Base-by-base conservation (phyloP, 2,888 invertebrate species). In the Amblyjoppa fuscipennis region DNA sequence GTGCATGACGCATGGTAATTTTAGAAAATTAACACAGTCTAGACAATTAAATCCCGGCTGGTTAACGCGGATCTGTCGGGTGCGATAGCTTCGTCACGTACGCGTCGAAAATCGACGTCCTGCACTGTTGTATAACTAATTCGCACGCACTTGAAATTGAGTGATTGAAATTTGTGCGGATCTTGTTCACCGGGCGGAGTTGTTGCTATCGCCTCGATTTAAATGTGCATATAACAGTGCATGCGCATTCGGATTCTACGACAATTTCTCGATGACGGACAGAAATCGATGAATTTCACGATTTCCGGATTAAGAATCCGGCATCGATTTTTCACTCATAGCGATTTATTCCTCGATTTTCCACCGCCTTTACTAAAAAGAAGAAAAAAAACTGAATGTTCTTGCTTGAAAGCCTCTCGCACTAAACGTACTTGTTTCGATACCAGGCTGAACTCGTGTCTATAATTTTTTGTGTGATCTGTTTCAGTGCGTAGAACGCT, bases 401-500 rank as follows among this genome's bases (percentile, higher is more conserved):
- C 41, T 41, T 70, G 53, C 85, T 85, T 85, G 71, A 73, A 59
- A 45, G 74, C 71, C 66, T 83, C 75, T 68, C 34, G 78, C 81
- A 45, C 80, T 51, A 80, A 45, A n/a, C 11, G n/a, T 1, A 68
- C 13, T 16, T 45, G 9, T 20, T 53, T 34, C 28, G 16, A 2
- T 45, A 16, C 51, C 73, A 45, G 68, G 28, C 69, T 51, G 31
- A 69, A 61, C 20, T 45, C 61, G 74, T 16, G 38, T 79, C 34
- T 80, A 41, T 64, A 59, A 80, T 45, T 68, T 51, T 71, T 41
- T 71, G 38, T 20, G n/a, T 53, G 74, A 74, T 81, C 83, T 90
- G 87, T 96, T 95, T 68, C 95, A 97, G 97, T 98, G 95, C 96
- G 97, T 94, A 96, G 97, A 94, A 97, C 97, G 87, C 95, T 97